Base-by-base conservation (phyloP, 1,140 invertebrate species). In the Orius laevigatus region DNA sequence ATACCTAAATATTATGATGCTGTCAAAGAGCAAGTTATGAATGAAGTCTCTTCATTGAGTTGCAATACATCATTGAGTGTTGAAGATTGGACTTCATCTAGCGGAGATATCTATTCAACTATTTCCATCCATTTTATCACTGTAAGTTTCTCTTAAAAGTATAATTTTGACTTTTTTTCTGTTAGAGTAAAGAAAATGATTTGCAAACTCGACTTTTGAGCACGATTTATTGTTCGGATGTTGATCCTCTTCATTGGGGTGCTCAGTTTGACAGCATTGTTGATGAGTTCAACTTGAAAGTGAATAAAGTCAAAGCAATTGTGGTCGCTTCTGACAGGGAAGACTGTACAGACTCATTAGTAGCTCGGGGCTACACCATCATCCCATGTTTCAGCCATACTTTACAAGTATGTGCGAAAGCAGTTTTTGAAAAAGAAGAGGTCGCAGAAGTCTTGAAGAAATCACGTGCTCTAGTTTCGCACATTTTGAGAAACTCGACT, bases 31-130 rank as follows among this genome's bases (percentile, higher is more conserved):
- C 56, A 61, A 1, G 60, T 70, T 3, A 44, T 55, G 1, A 53
- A 58, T 3, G 61, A 56, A 5, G 52, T 70, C 2, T 57, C 61
- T 20, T 54, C 46, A 16, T 47, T 65, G 0, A 58, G 42, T 1
- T 58, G 50, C 4, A 65, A 70, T 47, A 48, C 69, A n/a, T 64
- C 67, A 12, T 51, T 72, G 1, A 62, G 65, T 0, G 52, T 71
- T 0, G 70, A 72, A 54, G 69, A 71, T 48, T 71, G 70, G 69
- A 59, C 47, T 34, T 67, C 67, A 4, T 64, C 63, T 52, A 64
- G 58, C 16, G 62, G 60, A 3, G 66, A 70, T 51, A 49, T 43
- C 18, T 71, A 66, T 47, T 53, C 68, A 4, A 70, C 69, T 0
- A 51, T 70, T 16, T 62, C 66, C 12, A 56, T 70, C 12, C 68